Conservation (phyloP, 2,888 invertebrate genomes). For the Didymodactylos carnosus region DNA sequence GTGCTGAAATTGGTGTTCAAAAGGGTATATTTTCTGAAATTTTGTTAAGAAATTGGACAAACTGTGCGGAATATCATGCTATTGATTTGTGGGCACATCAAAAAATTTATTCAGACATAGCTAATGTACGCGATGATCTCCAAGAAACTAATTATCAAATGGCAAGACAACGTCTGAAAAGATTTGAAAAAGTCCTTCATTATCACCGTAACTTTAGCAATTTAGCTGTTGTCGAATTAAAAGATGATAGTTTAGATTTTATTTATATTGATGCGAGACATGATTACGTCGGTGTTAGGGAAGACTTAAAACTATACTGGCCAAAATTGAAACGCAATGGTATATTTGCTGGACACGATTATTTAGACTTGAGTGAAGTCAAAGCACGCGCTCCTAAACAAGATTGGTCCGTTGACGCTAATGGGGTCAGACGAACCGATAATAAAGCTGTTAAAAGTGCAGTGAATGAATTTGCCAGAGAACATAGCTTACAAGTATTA, state of each 20-base stretch:
- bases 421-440: not conserved
- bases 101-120: not conserved
- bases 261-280: not conserved
- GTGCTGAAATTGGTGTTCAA: not conserved
- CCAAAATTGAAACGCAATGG: not conserved
- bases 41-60: not conserved
- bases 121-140: not conserved
- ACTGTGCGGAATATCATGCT: not conserved
- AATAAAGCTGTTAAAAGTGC: not conserved
- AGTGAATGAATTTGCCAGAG: not conserved
- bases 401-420: not conserved
- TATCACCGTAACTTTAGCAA: not conserved
- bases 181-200: not conserved
- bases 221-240: not conserved
- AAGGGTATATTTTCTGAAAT: not conserved
- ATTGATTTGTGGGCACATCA: not conserved
- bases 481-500: not conserved
- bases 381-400: not conserved
- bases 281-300: not conserved
- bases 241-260: not conserved
- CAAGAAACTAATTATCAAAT: not conserved
- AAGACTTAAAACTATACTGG: not conserved
- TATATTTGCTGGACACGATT: not conserved
- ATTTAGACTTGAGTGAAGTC: not conserved
- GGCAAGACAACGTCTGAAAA: not conserved